Conservation (phyloP, 1,140 invertebrate species). For the Trissolcus basalis region DNA sequence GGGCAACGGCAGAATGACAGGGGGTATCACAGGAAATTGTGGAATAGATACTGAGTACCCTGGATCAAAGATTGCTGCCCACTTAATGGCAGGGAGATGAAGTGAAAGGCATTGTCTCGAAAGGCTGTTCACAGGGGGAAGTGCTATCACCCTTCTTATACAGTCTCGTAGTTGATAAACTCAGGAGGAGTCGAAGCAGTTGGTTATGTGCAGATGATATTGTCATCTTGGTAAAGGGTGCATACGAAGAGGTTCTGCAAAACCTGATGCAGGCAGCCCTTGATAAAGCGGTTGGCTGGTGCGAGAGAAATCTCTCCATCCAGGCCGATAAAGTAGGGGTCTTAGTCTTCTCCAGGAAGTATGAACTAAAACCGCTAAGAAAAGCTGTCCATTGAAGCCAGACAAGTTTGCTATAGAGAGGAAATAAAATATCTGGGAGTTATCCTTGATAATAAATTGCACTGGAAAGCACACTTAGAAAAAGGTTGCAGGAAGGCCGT, state of each 20-base stretch:
- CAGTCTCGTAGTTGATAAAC: conserved; percentile 14
- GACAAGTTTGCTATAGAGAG: background rate
- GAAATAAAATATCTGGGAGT: conserved; percentile 11
- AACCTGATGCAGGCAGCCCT: background rate
- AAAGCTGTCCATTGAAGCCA: conserved; percentile 1
- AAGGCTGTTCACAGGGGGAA: no score
- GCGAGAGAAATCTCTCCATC: conserved; percentile 5
- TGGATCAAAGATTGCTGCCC: no score
- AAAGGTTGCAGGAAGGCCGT: conserved; percentile 3
- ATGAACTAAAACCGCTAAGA: conserved; percentile 3
- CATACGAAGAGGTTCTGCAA: background rate
- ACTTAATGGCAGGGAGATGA: no score
- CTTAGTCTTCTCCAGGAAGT: conserved; percentile 15
- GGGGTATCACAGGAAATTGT: no score
- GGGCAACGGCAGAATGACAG: no score
- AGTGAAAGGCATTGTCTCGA: no score
- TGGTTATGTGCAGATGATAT: conserved; percentile 24
- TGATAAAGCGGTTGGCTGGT: conserved; percentile 1
- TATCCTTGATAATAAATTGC: conserved; percentile 15
- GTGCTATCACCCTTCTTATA: conserved; percentile 11
- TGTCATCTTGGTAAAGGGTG: conserved; percentile 8
- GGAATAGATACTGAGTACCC: no score
- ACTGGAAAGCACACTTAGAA: conserved; percentile 6
- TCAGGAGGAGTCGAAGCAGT: background rate
- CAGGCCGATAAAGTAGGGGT: conserved; percentile 3